Percentiles rank a stretch among this genome's conserved stretches.
Evolutionary conservation across 2,113 vertebrate genomes (phyloP).

Genomic region (Geothlypis trichas): DNA sequence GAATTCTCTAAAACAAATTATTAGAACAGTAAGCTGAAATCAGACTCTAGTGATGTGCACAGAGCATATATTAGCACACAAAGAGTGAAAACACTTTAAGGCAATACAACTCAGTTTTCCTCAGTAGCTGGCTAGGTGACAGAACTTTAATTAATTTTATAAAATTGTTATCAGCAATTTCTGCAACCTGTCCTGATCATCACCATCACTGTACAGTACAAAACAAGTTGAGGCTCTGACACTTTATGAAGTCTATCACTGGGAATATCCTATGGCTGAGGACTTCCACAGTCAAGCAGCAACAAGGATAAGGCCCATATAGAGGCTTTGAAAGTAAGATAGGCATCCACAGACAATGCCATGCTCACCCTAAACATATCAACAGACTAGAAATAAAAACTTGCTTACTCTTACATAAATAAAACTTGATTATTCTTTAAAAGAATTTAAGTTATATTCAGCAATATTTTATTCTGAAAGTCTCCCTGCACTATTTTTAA

Average conservation of each 20-base stretch:
- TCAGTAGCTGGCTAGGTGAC: neutral
- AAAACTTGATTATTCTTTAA: neutral
- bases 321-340: neutral
- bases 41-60: neutral
- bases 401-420: neutral
- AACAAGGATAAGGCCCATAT: neutral
- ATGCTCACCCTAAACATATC: neutral
- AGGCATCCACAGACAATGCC: fast-evolving
- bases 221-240: neutral
- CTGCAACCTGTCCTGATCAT: neutral
- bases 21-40: neutral
- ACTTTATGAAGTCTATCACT: neutral
- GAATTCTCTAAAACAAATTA: neutral
- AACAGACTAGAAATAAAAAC: neutral
- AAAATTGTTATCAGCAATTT: neutral
- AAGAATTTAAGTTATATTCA: neutral
- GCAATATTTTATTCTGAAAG: neutral
- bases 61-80: neutral
- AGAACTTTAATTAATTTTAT: neutral
- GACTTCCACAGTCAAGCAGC: neutral
- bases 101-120: neutral
- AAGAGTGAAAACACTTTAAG: neutral
- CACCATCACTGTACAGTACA: neutral
- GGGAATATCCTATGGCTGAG: neutral
- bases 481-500: neutral